Base-by-base conservation (phyloP, 2,113 vertebrate genomes). In the Hemiscyllium ocellatum region DNA sequence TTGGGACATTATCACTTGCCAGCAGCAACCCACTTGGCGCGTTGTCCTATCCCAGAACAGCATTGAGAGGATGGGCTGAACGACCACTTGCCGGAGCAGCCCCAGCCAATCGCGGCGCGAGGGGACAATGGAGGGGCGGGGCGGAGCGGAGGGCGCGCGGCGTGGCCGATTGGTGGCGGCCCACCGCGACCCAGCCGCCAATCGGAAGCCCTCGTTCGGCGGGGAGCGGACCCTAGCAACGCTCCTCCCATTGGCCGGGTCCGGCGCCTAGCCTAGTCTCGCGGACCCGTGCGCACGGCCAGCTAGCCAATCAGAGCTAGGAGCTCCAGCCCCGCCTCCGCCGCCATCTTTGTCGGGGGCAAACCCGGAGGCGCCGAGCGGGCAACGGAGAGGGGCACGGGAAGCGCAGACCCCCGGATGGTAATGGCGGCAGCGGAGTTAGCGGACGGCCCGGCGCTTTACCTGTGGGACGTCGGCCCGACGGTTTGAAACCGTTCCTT, bases 251-350 rank as follows among this genome's bases (percentile, higher is more conserved):
- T 87, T 87, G 47, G 85, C 52, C 7, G 8, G 24, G 24, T 8
- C 42, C 42, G 42, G 0, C 0, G 47, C 69, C 0, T 26, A 0
- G 69, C 24, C 22, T 0, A n/a, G n/a, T n/a, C n/a, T n/a, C n/a
- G 22, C 1, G 3, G 22, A 37, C 10, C 24, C 6, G 61, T 0
- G 5, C 29, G 17, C 4, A 2, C 47, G 29, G 94, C 65, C 94
- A 17, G 94, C 65, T 65, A 17, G 7, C 94, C 66, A 76, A 69
- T 95, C 29, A 29, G 66, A 47, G 33, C 33, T 2, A 33, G 7
- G 66, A n/a, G 42, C 42, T 47, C 42, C 42, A 0, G n/a, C n/a
- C n/a, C n/a, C n/a, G 3, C 5, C 1, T 0, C 22, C 47, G 85
- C 19, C 85, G 47, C 85, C 85, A 87, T 95, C 94, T 52, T 78